Percentiles rank a stretch among this genome's conserved stretches.
Conservation (phyloP, 1,140 invertebrate species). For the Drosophila arizonae region DNA sequence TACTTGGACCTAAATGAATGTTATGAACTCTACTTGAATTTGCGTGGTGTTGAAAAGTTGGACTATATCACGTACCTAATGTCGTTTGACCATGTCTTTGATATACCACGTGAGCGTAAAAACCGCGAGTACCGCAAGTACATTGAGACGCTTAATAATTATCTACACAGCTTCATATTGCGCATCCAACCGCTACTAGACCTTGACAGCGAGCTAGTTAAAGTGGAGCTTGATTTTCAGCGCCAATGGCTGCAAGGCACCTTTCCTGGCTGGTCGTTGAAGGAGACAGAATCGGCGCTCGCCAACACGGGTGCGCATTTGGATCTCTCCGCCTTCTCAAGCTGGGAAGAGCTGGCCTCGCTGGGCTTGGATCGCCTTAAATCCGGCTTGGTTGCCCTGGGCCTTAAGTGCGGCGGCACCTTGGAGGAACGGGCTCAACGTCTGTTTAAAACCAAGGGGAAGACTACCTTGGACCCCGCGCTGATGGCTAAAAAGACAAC, state of each 20-base stretch:
- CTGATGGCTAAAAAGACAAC: constrained; percentile 93
- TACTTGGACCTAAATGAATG: constrained; percentile 99
- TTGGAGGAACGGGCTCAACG: constrained; percentile 98
- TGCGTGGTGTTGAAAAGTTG: constrained; percentile 98
- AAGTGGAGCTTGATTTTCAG: constrained; percentile 92
- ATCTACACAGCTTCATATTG: constrained; percentile 92
- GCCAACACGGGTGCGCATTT: constrained; percentile 97
- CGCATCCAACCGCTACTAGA: constrained; percentile 96
- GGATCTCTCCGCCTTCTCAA: constrained; percentile 97
- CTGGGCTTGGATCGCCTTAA: constrained; percentile 98
- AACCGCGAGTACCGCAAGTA: constrained; percentile 97
- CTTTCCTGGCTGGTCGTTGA: constrained; percentile 96
- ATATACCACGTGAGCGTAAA: constrained; percentile 97
- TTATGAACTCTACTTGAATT: constrained; percentile 97
- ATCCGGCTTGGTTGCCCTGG: constrained; percentile 98
- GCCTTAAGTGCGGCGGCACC: constrained; percentile 99
- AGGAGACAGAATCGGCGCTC: constrained; percentile 96
- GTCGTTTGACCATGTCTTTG: constrained; percentile 97
- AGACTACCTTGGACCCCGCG: constrained; percentile 94
- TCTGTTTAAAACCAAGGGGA: constrained; percentile 97
- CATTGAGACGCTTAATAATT: constrained; percentile 92
- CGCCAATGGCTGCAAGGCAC: constrained; percentile 93
- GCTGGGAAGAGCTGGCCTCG: constrained; percentile 98
- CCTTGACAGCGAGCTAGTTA: constrained; percentile 90
- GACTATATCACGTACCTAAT: constrained; percentile 98